Conservation (phyloP, 2,797 vertebrate genomes). For the Loris lydekkerianus region DNA sequence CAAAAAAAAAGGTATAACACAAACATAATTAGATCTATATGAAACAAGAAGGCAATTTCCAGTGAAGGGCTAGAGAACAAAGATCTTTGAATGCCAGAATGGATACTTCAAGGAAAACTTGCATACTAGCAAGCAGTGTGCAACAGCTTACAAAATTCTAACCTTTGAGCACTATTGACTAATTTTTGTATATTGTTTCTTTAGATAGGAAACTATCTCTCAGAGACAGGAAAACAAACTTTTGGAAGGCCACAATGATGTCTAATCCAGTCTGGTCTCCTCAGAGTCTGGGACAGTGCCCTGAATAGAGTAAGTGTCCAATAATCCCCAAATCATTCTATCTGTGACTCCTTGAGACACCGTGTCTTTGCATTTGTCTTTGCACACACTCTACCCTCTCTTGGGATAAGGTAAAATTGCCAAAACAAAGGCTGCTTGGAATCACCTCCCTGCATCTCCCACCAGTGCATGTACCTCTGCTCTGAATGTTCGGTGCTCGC, state of each 20-base stretch:
- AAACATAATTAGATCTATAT: conserved; percentile 68
- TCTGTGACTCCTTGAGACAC: rapidly evolving
- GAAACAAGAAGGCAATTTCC: conserved; percentile 49
- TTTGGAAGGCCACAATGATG: rapidly evolving
- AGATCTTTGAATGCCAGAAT: neutral
- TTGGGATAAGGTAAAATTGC: neutral
- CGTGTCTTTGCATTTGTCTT: neutral
- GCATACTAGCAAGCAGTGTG: too few species aligned
- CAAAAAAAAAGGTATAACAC: neutral
- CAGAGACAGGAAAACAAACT: neutral
- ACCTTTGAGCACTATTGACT: too few species aligned
- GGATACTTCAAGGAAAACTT: neutral
- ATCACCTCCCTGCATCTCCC: too few species aligned
- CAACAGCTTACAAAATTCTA: neutral
- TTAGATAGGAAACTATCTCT: neutral
- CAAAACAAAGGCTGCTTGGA: neutral
- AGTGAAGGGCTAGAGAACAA: neutral
- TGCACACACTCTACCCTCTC: neutral
- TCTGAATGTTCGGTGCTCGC: neutral
- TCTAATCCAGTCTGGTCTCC: too few species aligned
- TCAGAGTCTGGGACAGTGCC: neutral
- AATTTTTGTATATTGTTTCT: neutral
- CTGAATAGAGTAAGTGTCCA: neutral
- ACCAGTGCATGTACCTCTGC: neutral
- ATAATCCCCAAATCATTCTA: neutral